These are phyloP conservation scores for Rhopalosiphum maidis DNA, from an alignment of 1,140 invertebrate species.

Conservation along the genomic window DNA sequence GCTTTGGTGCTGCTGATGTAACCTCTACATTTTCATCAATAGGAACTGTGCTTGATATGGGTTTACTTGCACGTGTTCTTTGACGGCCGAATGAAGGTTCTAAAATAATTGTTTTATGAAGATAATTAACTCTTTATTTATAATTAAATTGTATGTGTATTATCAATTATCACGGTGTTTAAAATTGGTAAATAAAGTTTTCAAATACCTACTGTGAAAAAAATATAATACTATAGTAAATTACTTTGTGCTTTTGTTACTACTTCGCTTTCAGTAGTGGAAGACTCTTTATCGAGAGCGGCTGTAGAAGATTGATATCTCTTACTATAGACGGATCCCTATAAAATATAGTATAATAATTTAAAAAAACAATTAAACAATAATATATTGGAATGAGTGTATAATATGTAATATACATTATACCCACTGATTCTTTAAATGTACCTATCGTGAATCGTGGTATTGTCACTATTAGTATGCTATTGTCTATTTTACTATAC, in stretches of 20 bases:
- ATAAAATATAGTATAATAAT: not conserved
- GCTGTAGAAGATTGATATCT: conserved; percentile 52
- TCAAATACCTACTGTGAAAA: not conserved
- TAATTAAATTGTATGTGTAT: not conserved
- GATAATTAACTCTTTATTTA: not conserved
- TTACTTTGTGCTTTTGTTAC: conserved; percentile 52
- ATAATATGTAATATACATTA: not conserved
- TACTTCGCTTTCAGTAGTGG: conserved; percentile 40
- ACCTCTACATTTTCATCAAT: conserved; percentile 50
- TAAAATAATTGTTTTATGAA: conserved; percentile 1
- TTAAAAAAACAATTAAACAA: not conserved
- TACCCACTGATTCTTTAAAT: not conserved
- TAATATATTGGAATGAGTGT: not conserved
- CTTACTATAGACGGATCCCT: conserved; percentile 51
- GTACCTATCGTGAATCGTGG: not conserved
- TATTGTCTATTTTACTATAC: not conserved
- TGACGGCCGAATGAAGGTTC: conserved; percentile 39
- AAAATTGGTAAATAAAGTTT: not conserved
- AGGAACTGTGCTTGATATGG: conserved; percentile 18
- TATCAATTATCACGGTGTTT: not conserved
- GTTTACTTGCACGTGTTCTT: conserved; percentile 44
- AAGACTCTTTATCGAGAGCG: conserved; percentile 37
- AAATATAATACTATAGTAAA: not conserved
- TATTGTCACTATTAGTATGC: not conserved
- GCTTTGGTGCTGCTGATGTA: conserved; percentile 29